A percentile compares a stretch with the other conserved stretches of the same genome.
phyloP scores from a whole-genome alignment of 2,797 vertebrate species.

The Gymnopithys bicolor region DNA sequence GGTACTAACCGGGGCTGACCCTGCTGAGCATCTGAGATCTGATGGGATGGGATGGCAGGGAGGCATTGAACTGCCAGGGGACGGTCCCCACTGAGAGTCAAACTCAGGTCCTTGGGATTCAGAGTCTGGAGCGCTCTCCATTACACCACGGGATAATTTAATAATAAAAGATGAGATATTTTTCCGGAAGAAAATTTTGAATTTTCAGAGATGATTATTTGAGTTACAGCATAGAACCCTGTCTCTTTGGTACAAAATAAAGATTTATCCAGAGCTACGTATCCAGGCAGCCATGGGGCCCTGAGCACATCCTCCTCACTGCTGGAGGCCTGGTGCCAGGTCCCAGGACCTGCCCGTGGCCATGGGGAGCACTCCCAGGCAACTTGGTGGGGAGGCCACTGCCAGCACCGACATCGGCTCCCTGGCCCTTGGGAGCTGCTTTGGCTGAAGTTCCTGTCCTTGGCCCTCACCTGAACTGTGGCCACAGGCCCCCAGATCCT shows the following conservation, averaged over 20 bases:
- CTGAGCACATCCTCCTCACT: not conserved
- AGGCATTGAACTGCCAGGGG: too few species aligned
- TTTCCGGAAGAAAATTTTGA: not conserved
- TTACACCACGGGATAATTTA: not conserved
- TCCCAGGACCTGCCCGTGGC: not conserved
- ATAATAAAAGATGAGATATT: not conserved
- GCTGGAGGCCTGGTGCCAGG: not conserved
- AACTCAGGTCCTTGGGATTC: too few species aligned
- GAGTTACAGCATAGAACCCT: not conserved
- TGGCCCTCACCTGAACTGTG: not conserved
- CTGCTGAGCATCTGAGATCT: too few species aligned
- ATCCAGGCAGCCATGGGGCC: not conserved
- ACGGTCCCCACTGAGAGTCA: too few species aligned
- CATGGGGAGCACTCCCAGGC: rapidly evolving
- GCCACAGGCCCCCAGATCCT: not conserved
- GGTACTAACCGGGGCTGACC: too few species aligned
- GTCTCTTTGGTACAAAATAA: not conserved
- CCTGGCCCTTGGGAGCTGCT: not conserved
- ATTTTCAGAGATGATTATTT: not conserved
- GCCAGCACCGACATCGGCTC: rapidly evolving
- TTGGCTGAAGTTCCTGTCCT: not conserved
- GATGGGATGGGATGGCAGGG: too few species aligned
- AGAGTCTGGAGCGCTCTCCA: too few species aligned
- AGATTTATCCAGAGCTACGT: not conserved
- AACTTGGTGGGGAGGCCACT: rapidly evolving